Base-by-base conservation (phyloP, 2,797 vertebrate species). In the Halcyon smyrnensis region DNA sequence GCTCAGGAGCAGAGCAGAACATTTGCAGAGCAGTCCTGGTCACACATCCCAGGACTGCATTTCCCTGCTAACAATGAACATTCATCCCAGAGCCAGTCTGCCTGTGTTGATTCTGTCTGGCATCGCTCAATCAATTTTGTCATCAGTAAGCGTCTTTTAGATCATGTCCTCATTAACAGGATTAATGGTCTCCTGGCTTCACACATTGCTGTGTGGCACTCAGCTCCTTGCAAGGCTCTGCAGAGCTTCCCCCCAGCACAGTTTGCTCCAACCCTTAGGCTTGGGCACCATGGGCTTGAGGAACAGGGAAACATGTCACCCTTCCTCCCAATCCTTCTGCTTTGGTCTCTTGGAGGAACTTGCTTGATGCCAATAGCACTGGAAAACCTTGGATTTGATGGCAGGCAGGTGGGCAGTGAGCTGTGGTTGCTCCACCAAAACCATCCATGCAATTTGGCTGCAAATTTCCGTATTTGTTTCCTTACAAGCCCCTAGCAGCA, bases 271-370 rank as follows among this genome's bases (percentile, higher is more conserved):
- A 23, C 14, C 30, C 21, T 45, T 30, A 8, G 25, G 32, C 25
- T 62, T 48, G 28, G 34, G 9, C 17, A 12, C 43, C 1, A 0
- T 48, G 48, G 24, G 34, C 68, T 10, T 5, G 30, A 57, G 12
- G 34, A 28, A 39, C 24, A 37, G 12, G 32, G 43, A 48, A 27
- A 37, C 0, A 0, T 7, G 12, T 20, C 23, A 30, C 69, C 17
- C 23, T 24, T 45, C 37, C 11, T 67, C 43, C 12, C 32, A 19
- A 3, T 32, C 53, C 25, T 23, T 8, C 56, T 41, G 20, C 30
- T 10, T 5, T n/a, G 32, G 12, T 37, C 36, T n/a, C 62, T 37
- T 28, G n/a, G 30, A 73, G 23, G 37, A 37, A 37, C 24, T 18
- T 17, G 3, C 50, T 53, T n/a, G 54, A 57, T 4, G 20, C 18